Percentiles rank a stretch among this genome's conserved stretches.
These are phyloP conservation scores for Chlorops oryzae DNA, from an alignment of 1,140 invertebrate species.

Conservation along the genomic window DNA sequence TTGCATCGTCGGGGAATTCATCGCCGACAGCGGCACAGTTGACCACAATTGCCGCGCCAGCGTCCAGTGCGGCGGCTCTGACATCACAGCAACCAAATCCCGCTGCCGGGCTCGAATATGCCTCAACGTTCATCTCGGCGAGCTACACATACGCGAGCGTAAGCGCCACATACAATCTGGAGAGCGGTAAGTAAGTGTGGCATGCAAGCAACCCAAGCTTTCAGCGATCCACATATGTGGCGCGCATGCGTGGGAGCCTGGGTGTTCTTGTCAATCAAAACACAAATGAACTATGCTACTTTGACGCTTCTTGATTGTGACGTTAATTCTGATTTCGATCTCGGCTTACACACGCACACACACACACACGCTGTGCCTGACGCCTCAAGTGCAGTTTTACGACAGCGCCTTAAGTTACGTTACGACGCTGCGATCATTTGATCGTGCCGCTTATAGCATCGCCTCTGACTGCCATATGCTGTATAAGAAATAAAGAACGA, in stretches of 20 bases:
- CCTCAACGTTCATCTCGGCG: conserved; percentile 34
- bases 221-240: background rate
- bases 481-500: too few species aligned
- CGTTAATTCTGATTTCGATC: too few species aligned
- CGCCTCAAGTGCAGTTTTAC: background rate
- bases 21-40: too few species aligned
- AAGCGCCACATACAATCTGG: conserved; percentile 22
- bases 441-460: background rate
- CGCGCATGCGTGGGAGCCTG: conserved; percentile 13
- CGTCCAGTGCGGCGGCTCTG: conserved; percentile 22
- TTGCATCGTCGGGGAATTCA: too few species aligned
- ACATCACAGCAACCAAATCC: too few species aligned
- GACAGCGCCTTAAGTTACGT: background rate
- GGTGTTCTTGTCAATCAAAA: conserved; percentile 45
- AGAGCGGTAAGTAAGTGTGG: conserved; percentile 38
- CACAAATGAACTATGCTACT: too few species aligned
- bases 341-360: background rate
- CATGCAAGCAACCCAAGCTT: background rate
- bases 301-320: too few species aligned
- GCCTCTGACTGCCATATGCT: too few species aligned
- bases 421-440: conserved; percentile 1
- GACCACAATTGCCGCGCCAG: too few species aligned
- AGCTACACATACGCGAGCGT: conserved; percentile 36
- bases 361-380: background rate
- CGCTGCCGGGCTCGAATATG: conserved; percentile 28